Conservation (phyloP, 2,797 vertebrate genomes). For the Sebastes flavidus region DNA sequence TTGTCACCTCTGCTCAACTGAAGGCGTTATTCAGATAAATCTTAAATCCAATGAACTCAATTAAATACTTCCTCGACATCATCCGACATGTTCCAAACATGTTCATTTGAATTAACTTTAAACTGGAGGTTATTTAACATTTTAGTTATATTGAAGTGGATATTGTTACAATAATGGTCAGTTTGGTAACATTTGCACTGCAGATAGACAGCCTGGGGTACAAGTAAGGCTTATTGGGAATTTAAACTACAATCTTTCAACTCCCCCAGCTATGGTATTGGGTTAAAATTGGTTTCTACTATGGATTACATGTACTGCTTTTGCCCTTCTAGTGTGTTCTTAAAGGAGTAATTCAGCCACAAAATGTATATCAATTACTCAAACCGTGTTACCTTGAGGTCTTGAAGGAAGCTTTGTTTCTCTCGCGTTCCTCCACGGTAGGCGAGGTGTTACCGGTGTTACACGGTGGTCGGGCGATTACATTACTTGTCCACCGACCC, state of each 20-base stretch:
- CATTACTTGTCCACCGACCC: too few relatives aligned
- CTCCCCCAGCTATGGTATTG: too few relatives aligned
- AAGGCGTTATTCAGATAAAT: background rate
- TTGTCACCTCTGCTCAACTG: slow-evolving; percentile 4
- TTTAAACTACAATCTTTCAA: too few relatives aligned
- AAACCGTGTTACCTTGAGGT: too few relatives aligned
- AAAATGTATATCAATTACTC: background rate
- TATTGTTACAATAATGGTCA: background rate
- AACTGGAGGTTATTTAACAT: background rate
- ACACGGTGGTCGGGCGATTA: too few relatives aligned
- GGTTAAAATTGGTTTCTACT: too few relatives aligned
- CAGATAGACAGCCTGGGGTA: too few relatives aligned
- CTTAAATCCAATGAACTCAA: background rate
- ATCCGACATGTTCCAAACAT: background rate
- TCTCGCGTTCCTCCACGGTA: too few relatives aligned
- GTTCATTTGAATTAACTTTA: background rate
- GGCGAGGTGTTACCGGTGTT: too few relatives aligned
- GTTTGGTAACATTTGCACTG: background rate
- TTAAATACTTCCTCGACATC: background rate
- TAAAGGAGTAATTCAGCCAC: rapidly evolving
- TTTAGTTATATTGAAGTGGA: background rate
- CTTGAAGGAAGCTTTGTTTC: too few relatives aligned
- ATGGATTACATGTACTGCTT: background rate
- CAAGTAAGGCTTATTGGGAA: too few relatives aligned
- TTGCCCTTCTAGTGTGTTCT: background rate